Conservation (phyloP, 64 coral and sea anemone species). For the Montipora foliosa region DNA sequence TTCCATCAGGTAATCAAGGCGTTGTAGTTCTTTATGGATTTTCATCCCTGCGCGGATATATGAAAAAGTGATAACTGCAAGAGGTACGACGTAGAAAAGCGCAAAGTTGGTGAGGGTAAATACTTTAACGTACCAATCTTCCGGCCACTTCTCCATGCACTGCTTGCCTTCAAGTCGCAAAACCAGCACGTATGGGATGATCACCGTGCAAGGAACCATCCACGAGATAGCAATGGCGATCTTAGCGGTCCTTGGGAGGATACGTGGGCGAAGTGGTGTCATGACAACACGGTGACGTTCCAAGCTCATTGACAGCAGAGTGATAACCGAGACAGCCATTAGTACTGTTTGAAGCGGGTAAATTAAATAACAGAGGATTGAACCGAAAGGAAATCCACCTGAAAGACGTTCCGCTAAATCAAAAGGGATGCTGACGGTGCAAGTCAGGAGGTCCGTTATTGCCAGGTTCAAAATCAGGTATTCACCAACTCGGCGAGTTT, state of each 20-base stretch:
- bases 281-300: constrained; percentile 84
- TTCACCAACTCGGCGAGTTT: constrained; percentile 82
- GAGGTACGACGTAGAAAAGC: constrained; percentile 83
- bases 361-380: constrained; percentile 84
- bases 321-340: constrained; percentile 94
- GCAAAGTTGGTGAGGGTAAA: constrained; percentile 88
- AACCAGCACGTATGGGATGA: constrained; percentile 85
- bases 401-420: constrained; percentile 77
- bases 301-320: constrained; percentile 89
- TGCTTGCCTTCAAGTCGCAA: constrained; percentile 72
- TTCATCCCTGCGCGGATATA: constrained; percentile 83
- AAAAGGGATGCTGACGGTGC: constrained; percentile 85
- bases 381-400: constrained; percentile 81
- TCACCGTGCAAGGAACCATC: constrained; percentile 60
- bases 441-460: constrained; percentile 80
- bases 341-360: constrained; percentile 94
- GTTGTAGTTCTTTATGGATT: constrained; percentile 71
- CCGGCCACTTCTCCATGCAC: constrained; percentile 89
- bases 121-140: constrained; percentile 83
- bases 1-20: constrained; percentile 42
- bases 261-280: constrained; percentile 69
- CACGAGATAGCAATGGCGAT: constrained; percentile 72
- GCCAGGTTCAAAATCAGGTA: constrained; percentile 89
- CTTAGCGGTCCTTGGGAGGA: constrained; percentile 56
- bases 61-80: constrained; percentile 74